Conservation (phyloP, 2,797 vertebrate genomes). For the Sebastes miniatus region DNA sequence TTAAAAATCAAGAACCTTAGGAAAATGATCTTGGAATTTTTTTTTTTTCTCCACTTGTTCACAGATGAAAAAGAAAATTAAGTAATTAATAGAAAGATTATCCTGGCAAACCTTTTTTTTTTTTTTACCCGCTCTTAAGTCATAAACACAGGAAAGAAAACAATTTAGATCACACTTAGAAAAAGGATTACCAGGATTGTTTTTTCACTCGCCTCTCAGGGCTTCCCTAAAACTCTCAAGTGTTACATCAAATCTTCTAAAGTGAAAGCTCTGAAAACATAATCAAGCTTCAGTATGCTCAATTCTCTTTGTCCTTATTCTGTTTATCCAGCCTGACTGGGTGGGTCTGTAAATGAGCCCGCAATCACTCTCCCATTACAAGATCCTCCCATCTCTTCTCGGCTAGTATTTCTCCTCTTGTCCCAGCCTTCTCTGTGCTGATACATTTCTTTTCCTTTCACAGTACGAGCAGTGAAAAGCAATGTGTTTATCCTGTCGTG, state of each 20-base stretch:
- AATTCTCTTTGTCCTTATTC: background rate
- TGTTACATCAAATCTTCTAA: background rate
- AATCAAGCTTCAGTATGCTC: background rate
- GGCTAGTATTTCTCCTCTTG: background rate
- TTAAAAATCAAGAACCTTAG: too few species aligned
- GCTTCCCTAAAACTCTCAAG: background rate
- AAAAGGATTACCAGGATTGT: too few species aligned
- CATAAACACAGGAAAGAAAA: too few species aligned
- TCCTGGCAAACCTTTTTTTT: too few species aligned
- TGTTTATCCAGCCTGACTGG: background rate
- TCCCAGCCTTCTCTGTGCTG: background rate
- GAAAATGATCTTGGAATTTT: too few species aligned
- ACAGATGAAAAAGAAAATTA: too few species aligned
- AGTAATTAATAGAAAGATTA: too few species aligned
- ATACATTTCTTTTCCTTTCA: constrained; percentile 34
- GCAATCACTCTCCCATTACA: background rate
- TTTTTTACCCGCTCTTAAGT: too few species aligned
- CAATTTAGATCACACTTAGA: too few species aligned
- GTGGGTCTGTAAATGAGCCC: constrained; percentile 12
- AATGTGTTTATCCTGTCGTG: constrained; percentile 28
- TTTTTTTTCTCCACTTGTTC: too few species aligned
- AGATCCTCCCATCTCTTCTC: background rate
- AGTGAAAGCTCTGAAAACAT: background rate
- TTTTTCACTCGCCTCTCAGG: too few species aligned
- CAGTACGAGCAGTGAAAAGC: background rate